Conservation (phyloP, 1,140 invertebrate genomes). For the Drosophila rufa region DNA sequence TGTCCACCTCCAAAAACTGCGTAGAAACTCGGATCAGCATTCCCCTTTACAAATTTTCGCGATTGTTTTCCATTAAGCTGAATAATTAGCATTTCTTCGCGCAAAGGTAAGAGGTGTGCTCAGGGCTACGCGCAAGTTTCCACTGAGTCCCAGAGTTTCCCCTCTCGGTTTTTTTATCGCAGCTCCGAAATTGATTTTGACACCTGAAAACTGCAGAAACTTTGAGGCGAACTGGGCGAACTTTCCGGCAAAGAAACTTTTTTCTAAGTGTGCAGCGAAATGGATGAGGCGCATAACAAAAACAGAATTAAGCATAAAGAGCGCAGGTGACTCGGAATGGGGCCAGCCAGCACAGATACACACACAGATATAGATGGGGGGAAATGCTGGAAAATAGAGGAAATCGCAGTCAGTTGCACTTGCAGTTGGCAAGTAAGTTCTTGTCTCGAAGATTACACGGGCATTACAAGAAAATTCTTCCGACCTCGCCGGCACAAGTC, state of each 20-base stretch:
- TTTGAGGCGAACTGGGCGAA: constrained; percentile 28
- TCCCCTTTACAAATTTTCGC: constrained; percentile 29
- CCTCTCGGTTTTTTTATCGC: constrained; percentile 44
- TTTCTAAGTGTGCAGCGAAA: constrained; percentile 35
- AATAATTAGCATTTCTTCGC: constrained; percentile 68
- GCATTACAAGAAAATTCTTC: constrained; percentile 52
- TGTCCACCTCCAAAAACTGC: constrained; percentile 22
- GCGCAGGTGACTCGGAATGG: constrained; percentile 8
- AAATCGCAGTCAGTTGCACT: constrained; percentile 22
- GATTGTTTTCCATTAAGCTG: constrained; percentile 70
- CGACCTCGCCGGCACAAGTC: constrained; percentile 23
- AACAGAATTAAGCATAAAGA: constrained; percentile 68
- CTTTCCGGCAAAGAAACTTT: constrained; percentile 41
- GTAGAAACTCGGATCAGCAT: constrained; percentile 24
- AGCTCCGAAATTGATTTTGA: constrained; percentile 73
- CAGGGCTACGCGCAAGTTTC: constrained; percentile 25
- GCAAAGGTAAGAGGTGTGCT: constrained; percentile 15
- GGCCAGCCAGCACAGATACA: neutral
- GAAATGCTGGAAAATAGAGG: too few relatives aligned
- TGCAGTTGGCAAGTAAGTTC: constrained; percentile 49
- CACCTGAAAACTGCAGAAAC: constrained; percentile 65
- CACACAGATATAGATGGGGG: neutral
- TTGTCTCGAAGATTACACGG: constrained; percentile 68
- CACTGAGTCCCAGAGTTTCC: constrained; percentile 8
- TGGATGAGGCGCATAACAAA: constrained; percentile 67